Evolutionary conservation across 2,888 invertebrate species (phyloP), one percentile per base, ranked within the genome.

Genomic region (Alitta virens): DNA sequence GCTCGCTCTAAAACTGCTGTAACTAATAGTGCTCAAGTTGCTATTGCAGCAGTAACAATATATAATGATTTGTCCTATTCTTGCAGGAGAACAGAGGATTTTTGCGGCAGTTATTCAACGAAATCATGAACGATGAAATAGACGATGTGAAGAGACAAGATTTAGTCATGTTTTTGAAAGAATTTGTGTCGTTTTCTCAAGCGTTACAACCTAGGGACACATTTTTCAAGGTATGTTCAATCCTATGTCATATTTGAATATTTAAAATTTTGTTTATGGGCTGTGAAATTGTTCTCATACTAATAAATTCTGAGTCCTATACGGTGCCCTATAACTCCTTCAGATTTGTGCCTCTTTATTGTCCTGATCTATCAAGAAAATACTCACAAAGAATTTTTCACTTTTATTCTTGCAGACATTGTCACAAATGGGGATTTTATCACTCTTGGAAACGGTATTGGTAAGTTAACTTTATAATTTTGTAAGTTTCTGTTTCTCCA

Each of bases 131-230:
- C 82, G 90, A 92, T 75, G 88, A 89, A 73, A 94, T 94, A 50
- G 87, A 90, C 26, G 89, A 94, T 72, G 83, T 86, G 16, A 92
- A 94, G 80, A 87, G 97, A 76, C 87, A 94, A 77, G 99, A 99
- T 84, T 88, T 97, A 78, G 93, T 97, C 70, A 86, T 96, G 76
- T 99, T 99, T 86, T 87, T 99, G 72, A 98, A 97, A 83, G 99
- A 99, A 84, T 97, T 97, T 85, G 98, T 98, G 85, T 94, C 94
- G 83, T 97, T 97, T 86, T 96, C 98, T 72, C 97, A 98, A 85
- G 96, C 95, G 81, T 86, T 99, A 70, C 99, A 99, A 83, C 94
- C 95, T 21, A 93, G 97, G 83, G 99, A 99, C 83, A 89, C 90
- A 49, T 99, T 99, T 85, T 98, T 97, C 85, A 97, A 96, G 84